phyloP scores from a whole-genome alignment of 1,140 invertebrate genomes.

The Adelges cooleyi region DNA sequence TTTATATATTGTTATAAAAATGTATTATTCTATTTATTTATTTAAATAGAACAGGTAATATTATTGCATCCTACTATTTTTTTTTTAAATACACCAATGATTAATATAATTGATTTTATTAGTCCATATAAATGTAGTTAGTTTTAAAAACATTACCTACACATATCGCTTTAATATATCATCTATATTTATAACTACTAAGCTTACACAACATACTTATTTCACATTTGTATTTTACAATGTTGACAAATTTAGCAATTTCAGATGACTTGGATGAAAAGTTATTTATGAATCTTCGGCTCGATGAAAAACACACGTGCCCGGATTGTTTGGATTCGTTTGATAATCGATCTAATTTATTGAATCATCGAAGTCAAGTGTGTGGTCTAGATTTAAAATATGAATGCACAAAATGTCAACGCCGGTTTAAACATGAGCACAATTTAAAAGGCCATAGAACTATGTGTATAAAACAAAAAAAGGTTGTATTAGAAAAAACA shows the following conservation, averaged over 20 bases:
- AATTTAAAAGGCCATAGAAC: slow-evolving; percentile 30
- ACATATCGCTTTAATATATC: no score
- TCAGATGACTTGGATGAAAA: slow-evolving; percentile 1
- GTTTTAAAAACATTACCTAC: no score
- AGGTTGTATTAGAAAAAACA: not conserved
- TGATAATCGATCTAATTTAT: not conserved
- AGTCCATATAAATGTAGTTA: no score
- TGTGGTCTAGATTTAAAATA: slow-evolving; percentile 32
- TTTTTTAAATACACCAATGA: no score
- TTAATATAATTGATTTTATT: no score
- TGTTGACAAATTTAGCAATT: not conserved
- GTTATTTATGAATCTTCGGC: slow-evolving; percentile 9
- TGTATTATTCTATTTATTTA: no score
- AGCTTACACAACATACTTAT: no score
- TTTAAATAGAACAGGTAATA: no score
- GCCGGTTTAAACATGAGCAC: slow-evolving; percentile 32
- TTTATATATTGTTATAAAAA: no score
- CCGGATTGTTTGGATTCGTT: slow-evolving; percentile 18
- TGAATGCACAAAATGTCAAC: slow-evolving; percentile 31
- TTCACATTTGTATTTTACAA: no score
- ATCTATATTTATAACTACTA: no score
- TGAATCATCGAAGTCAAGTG: slow-evolving; percentile 30
- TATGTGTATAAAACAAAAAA: slow-evolving; percentile 26
- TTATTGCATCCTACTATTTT: no score
- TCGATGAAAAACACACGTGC: slow-evolving; percentile 8